Evolutionary conservation across 2,888 invertebrate species (phyloP).

Genomic region (Drosophila prolongata): DNA sequence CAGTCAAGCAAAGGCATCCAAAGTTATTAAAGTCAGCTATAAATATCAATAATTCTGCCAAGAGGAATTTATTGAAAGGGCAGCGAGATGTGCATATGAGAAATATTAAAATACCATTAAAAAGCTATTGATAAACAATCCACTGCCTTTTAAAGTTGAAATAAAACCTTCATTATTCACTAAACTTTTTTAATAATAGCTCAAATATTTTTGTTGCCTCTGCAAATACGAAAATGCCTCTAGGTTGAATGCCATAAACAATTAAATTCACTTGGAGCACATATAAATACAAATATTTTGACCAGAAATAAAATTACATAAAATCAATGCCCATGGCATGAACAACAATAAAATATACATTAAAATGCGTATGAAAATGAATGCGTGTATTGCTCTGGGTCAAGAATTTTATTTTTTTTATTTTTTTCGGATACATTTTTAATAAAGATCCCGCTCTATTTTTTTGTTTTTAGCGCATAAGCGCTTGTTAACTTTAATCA

Average conservation of each 20-base stretch:
- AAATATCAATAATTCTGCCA: conserved; percentile 29
- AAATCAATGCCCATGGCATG: conserved; percentile 28
- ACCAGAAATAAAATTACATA: conserved; percentile 28
- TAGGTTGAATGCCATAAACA: conserved; percentile 17
- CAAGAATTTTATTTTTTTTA: conserved; percentile 1
- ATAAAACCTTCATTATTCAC: neutral
- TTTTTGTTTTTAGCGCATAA: neutral
- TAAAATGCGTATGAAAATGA: conserved; percentile 7
- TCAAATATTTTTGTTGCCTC: conserved; percentile 11
- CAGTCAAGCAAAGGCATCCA: conserved; percentile 3
- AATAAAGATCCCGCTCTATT: neutral
- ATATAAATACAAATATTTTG: conserved; percentile 43
- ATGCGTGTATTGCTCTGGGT: neutral
- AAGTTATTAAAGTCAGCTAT: conserved; percentile 61
- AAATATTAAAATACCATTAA: neutral
- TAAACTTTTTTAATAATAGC: neutral
- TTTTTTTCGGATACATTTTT: conserved; percentile 1
- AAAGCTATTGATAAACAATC: neutral
- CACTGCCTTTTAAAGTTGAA: neutral
- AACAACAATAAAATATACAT: conserved; percentile 10
- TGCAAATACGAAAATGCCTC: conserved; percentile 12
- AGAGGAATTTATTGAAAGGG: conserved; percentile 15
- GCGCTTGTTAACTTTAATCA: neutral
- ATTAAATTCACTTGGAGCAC: conserved; percentile 14
- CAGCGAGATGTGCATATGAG: neutral